phyloP scores from a whole-genome alignment of 2,888 invertebrate genomes.

The Himalopsyche anomala region DNA sequence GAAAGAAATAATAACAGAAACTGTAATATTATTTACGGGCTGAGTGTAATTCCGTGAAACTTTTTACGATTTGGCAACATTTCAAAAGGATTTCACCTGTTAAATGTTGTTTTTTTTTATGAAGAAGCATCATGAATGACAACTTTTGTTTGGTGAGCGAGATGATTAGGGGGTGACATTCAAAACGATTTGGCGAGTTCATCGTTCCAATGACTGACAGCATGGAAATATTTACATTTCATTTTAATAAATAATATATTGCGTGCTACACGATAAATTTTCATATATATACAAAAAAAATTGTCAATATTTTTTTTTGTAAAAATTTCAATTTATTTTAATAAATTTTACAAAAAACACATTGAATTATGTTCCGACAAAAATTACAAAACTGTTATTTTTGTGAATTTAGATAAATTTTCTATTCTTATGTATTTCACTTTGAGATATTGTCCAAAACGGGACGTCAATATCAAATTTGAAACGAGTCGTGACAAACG shows the following conservation, averaged over 20 bases:
- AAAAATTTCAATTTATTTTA: no score
- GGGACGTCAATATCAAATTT: no score
- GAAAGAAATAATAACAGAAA: not conserved
- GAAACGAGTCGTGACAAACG: no score
- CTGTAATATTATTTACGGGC: not conserved
- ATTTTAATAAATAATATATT: not conserved
- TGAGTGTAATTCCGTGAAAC: not conserved
- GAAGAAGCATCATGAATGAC: conserved; percentile 32
- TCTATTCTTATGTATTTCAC: no score
- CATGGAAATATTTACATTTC: not conserved
- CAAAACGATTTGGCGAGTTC: not conserved
- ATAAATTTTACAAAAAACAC: no score
- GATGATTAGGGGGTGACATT: conserved; percentile 34
- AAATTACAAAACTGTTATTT: no score
- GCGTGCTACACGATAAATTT: no score
- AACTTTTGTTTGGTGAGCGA: not conserved
- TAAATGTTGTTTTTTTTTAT: not conserved
- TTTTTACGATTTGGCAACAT: conserved; percentile 31
- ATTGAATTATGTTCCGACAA: no score
- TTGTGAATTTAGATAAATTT: no score
- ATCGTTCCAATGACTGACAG: not conserved
- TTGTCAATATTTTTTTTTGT: no score
- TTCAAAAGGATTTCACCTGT: conserved; percentile 25
- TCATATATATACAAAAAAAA: no score
- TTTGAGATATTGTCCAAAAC: no score